Evolutionary conservation across 2,888 invertebrate genomes (phyloP).

Genomic region (Pterostichus niger): DNA sequence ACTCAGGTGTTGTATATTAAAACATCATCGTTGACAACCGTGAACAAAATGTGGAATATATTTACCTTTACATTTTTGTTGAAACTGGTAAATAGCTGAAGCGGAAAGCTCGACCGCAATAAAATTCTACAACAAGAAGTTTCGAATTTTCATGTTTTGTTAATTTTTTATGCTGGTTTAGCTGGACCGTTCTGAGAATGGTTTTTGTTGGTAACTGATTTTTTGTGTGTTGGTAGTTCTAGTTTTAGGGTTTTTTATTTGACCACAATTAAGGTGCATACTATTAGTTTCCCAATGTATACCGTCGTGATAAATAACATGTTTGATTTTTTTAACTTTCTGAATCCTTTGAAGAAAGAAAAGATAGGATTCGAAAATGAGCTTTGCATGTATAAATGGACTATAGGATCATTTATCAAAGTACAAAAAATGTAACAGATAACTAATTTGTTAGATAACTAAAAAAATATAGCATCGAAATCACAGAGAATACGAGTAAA

Average conservation of each 20-base stretch:
- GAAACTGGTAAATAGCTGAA: slow-evolving; percentile 33
- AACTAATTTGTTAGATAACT: no score
- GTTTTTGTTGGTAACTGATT: neutral
- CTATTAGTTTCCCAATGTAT: no score
- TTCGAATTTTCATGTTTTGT: slow-evolving; percentile 27
- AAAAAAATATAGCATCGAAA: no score
- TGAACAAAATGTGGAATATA: slow-evolving; percentile 57
- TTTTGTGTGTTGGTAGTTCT: neutral
- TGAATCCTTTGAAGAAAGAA: no score
- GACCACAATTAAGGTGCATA: neutral
- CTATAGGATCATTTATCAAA: no score
- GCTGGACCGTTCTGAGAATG: neutral
- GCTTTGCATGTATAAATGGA: no score
- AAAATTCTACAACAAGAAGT: slow-evolving; percentile 34
- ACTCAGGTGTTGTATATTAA: slow-evolving; percentile 57
- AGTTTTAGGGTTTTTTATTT: neutral
- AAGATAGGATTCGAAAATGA: no score
- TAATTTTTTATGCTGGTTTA: slow-evolving; percentile 8
- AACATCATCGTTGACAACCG: slow-evolving; percentile 48
- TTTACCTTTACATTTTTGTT: slow-evolving; percentile 42
- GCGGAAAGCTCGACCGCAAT: slow-evolving; percentile 49
- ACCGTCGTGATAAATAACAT: no score
- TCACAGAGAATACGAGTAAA: no score
- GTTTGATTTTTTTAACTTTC: no score
- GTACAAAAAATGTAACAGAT: no score